Evolutionary conservation across 1,140 invertebrate genomes (phyloP), one percentile per base, ranked within the genome.

Genomic region (Halesus radiatus): DNA sequence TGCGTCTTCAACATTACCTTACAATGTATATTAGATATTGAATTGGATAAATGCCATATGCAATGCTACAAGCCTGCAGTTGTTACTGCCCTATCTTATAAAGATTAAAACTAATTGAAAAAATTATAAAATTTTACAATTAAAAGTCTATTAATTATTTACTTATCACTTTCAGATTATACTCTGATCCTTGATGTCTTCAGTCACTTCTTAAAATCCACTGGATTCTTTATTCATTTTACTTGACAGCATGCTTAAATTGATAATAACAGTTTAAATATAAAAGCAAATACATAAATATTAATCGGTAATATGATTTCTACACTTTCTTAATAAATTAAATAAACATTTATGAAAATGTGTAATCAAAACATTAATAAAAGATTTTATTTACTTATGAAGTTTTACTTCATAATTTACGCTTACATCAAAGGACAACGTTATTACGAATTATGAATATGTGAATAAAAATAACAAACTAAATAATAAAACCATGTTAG

Each of bases 91-190:
- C 77, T 79, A 79, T 77, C 56, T 81, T 79, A 79, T 29, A 81
- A 72, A 70, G 68, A 78, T 83, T 80, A 80, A 75, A 79, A 81
- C 82, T 83, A 83, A 78, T 80, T 80, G 82, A 81, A 83, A 80
- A 79, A 83, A 83, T 80, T 83, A 83, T 83, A 83, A 83, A 83
- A 83, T 75, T 83, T 83, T 83, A 83, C 78, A 79, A 50, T 83
- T 83, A 80, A 82, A 80, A 76, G 82, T 83, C 82, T 83, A 83
- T 83, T 75, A 78, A 45, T 75, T 83, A 70, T 79, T 81, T 83
- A 83, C 82, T 83, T 83, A 83, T 83, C 82, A 83, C 82, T 83
- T 81, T 83, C 81, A 80, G 81, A 83, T 58, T 79, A 13, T 74
- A 76, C 70, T 83, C 82, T 83, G 82, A 81, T 83, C 80, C 82